phyloP scores from a whole-genome alignment of 2,113 vertebrate species.

The Lamprologus tigripictilis region DNA sequence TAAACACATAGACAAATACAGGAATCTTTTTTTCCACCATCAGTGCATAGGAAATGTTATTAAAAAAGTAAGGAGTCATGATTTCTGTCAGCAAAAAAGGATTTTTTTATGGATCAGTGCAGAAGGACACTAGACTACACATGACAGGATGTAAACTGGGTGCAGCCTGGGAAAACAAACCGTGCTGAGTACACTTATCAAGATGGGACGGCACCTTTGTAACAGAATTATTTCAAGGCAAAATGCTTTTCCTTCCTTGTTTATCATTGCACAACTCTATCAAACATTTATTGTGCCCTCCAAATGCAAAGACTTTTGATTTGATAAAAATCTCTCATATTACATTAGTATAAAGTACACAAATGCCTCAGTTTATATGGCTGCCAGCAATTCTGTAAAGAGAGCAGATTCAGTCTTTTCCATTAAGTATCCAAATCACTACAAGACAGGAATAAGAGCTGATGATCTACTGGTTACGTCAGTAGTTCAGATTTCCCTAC shows the following conservation, averaged over 20 bases:
- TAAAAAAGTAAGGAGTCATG: neutral
- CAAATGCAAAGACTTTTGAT: neutral
- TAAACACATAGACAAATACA: neutral
- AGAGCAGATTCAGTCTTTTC: neutral
- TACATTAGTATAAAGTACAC: neutral
- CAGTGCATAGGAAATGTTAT: neutral
- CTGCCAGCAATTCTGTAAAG: neutral
- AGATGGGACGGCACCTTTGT: neutral
- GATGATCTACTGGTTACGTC: neutral
- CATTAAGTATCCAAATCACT: neutral
- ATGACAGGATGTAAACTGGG: neutral
- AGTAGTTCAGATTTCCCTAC: neutral
- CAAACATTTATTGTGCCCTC: neutral
- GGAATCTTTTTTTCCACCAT: neutral
- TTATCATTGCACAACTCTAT: neutral
- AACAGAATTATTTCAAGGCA: neutral
- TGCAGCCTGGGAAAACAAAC: neutral
- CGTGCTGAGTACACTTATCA: neutral
- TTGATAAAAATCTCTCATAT: neutral
- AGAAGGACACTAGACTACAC: neutral
- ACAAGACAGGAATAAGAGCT: neutral
- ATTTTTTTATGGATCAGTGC: neutral
- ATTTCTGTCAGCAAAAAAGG: neutral
- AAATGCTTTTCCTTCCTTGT: neutral
- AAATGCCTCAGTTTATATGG: neutral